These are phyloP conservation scores for Alligator sinensis DNA, from an alignment of 2,113 vertebrate genomes.

Conservation along the genomic window DNA sequence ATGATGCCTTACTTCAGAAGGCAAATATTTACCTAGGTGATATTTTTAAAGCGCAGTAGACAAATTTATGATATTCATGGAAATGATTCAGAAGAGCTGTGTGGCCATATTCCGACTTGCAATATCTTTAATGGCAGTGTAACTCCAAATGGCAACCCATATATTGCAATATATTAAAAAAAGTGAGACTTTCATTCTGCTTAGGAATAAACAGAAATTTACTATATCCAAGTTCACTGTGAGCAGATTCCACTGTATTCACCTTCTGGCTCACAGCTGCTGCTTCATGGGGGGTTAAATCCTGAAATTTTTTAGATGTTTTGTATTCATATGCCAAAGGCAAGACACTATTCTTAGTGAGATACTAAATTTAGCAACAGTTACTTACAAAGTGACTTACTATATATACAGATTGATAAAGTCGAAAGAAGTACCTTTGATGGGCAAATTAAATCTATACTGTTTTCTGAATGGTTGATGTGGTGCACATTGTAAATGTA, in stretches of 20 bases:
- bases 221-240: neutral
- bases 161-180: neutral
- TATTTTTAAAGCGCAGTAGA: neutral
- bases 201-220: conserved; percentile 4
- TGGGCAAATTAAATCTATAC: neutral
- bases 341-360: neutral
- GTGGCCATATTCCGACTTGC: neutral
- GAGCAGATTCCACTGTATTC: neutral
- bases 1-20: neutral
- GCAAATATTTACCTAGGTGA: neutral
- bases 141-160: neutral
- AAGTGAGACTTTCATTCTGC: neutral
- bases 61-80: neutral
- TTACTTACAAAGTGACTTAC: neutral
- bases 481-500: neutral
- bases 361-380: neutral
- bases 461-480: neutral
- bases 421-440: neutral
- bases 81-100: neutral
- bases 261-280: conserved; percentile 37
- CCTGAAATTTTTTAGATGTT: conserved; percentile 29
- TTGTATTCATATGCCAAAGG: neutral
- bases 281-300: conserved; percentile 16
- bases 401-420: neutral
- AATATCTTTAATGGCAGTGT: neutral